Base-by-base conservation (phyloP, 2,888 invertebrate genomes). In the Cryptus viduatorius region DNA sequence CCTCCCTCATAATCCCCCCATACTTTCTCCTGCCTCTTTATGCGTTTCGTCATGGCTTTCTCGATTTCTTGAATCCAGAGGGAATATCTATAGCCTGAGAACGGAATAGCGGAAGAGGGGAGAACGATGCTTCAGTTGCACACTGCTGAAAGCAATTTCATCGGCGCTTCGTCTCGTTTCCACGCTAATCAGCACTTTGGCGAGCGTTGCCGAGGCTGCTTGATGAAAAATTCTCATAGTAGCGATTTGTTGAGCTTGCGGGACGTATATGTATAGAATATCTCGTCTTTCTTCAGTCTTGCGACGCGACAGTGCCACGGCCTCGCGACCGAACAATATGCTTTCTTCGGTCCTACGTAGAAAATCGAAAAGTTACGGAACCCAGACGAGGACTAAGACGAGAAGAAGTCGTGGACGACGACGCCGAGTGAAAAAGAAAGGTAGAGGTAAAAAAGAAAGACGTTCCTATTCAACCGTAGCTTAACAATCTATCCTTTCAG, bases 401-500 rank as follows among this genome's bases (percentile, higher is more conserved):
- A 83, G 89, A 88, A 75, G 68, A 75, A 73, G 69, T 75, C 73
- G 44, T 68, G 75, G 56, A 44, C 79, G 75, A 37, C 65, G 76
- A 29, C 71, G 67, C 77, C 50, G 82, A 73, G 67, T 76, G 67
- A 76, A 83, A 80, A 90, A 89, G 88, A 88, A 89, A 89, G 87
- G 88, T 80, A 88, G 88, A 88, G 89, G 87, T 86, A 89, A 90
- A 90, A 89, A 88, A 86, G 86, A 81, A 61, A 89, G 89, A 89
- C 87, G 89, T 88, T 82, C 87, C 90, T 87, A 91, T 91, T 91
- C 91, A 91, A 84, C 87, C 87, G 87, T 89, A 87, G 89, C 91
- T 91, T 90, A 90, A 91, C 91, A 91, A 91, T 91, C 90, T 89
- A 89, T 90, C 90, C 89, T 91, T 91, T 91, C 89, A 90, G 87